These are phyloP conservation scores for Ailurus styani DNA, from an alignment of 2,113 vertebrate species.

Conservation along the genomic window DNA sequence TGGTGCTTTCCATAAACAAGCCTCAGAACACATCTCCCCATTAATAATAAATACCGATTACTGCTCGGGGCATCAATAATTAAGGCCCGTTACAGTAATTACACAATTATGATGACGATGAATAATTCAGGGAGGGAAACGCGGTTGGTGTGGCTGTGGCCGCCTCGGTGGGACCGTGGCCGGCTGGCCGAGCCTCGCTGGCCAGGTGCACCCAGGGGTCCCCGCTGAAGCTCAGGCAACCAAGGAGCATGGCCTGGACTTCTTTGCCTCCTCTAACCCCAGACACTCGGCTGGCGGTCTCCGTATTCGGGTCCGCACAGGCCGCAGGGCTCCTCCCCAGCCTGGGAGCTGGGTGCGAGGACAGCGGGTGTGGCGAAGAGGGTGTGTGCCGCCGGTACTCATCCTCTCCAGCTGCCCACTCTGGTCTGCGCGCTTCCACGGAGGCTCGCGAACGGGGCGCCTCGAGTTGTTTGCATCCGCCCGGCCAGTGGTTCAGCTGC, in stretches of 20 bases:
- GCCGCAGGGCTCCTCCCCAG: neutral
- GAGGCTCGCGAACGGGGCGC: neutral
- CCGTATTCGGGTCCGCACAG: neutral
- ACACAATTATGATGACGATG: conserved; percentile 94
- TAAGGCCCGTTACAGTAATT: conserved; percentile 93
- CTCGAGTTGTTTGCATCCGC: neutral
- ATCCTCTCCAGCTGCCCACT: neutral
- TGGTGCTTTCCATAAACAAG: conserved; percentile 82
- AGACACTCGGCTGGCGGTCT: neutral
- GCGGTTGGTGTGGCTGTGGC: conserved; percentile 53
- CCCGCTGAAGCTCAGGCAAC: neutral
- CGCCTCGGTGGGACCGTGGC: neutral
- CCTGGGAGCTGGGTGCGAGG: neutral
- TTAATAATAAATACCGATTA: conserved; percentile 92
- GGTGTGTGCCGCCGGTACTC: fast-evolving
- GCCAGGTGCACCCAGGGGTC: neutral
- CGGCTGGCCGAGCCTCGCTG: too few species aligned
- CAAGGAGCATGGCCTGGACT: neutral
- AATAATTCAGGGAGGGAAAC: conserved; percentile 90
- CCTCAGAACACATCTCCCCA: conserved; percentile 84
- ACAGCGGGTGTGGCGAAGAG: fast-evolving
- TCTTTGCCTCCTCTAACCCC: neutral
- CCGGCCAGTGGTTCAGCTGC: fast-evolving
- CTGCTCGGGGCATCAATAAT: conserved; percentile 94
- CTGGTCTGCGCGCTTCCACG: neutral